phyloP scores from a whole-genome alignment of 2,888 invertebrate species.

The Drosophila trichaetosa region DNA sequence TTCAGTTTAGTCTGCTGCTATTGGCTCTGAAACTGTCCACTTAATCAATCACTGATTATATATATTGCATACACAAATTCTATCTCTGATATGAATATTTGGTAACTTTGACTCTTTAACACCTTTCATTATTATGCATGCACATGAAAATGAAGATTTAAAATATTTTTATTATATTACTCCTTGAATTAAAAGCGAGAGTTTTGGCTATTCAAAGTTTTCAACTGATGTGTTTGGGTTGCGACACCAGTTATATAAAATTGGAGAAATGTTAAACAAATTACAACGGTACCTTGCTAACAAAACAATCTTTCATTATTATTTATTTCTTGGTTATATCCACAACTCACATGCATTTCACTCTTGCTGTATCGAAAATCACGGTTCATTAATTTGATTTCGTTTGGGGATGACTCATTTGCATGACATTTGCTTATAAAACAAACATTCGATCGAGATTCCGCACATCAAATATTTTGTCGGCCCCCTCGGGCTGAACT shows the following conservation, averaged over 20 bases:
- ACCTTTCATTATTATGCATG: background rate
- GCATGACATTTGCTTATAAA: conserved; percentile 69
- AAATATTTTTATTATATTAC: background rate
- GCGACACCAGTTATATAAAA: background rate
- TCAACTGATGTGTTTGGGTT: background rate
- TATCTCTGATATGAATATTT: too few species aligned
- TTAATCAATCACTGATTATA: background rate
- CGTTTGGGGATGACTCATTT: conserved; percentile 65
- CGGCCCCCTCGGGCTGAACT: conserved; percentile 49
- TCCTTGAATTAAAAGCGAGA: background rate
- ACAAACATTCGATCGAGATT: conserved; percentile 32
- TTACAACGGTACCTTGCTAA: conserved; percentile 1
- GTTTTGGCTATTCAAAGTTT: background rate
- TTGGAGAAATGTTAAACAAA: conserved; percentile 7
- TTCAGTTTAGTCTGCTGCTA: background rate
- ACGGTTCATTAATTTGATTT: conserved; percentile 24
- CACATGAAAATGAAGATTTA: background rate
- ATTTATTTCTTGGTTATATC: background rate
- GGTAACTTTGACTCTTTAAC: background rate
- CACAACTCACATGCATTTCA: conserved; percentile 24
- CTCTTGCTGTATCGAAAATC: conserved; percentile 25
- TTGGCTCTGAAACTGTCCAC: background rate
- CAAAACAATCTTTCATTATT: conserved; percentile 3
- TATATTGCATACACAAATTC: background rate
- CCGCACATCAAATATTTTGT: conserved; percentile 2